These are phyloP conservation scores for Bungarus multicinctus DNA, from an alignment of 2,113 vertebrate species.

Conservation along the genomic window DNA sequence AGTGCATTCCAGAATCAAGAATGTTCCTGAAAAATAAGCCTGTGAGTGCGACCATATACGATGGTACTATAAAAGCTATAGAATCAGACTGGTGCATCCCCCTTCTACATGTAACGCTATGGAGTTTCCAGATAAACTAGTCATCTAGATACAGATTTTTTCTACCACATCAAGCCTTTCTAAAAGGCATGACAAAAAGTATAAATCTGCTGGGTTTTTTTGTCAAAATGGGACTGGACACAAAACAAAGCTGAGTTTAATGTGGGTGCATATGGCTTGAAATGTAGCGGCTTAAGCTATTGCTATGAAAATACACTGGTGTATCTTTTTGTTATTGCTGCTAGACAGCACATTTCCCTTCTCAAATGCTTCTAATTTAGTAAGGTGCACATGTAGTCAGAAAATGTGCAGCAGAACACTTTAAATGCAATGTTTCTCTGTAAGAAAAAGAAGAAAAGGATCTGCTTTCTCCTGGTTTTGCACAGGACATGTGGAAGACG, in stretches of 20 bases:
- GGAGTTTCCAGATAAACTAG: background rate
- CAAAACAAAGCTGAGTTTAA: background rate
- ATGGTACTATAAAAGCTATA: background rate
- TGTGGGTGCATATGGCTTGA: slow-evolving; percentile 39
- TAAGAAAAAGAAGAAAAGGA: slow-evolving; percentile 29
- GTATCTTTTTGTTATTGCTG: slow-evolving; percentile 35
- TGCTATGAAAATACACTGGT: background rate
- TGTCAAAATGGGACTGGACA: background rate
- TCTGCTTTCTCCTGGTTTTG: slow-evolving; percentile 19
- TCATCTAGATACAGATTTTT: background rate
- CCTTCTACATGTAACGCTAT: background rate
- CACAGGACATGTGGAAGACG: slow-evolving; percentile 24
- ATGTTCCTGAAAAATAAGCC: background rate
- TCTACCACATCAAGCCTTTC: background rate
- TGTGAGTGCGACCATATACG: background rate
- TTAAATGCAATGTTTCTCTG: slow-evolving; percentile 49
- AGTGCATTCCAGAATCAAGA: background rate
- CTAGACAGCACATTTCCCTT: slow-evolving; percentile 51
- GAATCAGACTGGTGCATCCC: background rate
- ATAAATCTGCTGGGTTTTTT: background rate
- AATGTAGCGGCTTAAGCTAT: slow-evolving; percentile 40
- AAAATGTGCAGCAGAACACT: slow-evolving; percentile 37
- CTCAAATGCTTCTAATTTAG: slow-evolving; percentile 54
- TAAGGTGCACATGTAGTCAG: slow-evolving; percentile 45
- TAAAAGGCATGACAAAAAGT: background rate